A percentile compares a stretch with the other conserved stretches of the same genome.
phyloP scores from a whole-genome alignment of 1,140 invertebrate species.

The Capitella teleta region DNA sequence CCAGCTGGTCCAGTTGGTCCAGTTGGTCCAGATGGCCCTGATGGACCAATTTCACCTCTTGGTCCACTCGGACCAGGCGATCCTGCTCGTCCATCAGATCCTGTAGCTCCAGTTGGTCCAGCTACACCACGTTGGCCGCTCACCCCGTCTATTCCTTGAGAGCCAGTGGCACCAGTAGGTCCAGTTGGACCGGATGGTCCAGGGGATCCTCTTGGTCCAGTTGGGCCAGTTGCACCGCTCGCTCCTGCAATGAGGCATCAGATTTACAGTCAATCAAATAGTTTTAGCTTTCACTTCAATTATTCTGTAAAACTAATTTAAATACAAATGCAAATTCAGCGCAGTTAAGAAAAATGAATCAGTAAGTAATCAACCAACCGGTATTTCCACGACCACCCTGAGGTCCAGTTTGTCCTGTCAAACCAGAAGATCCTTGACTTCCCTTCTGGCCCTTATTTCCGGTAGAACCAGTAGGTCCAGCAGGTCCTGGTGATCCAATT shows the following conservation, averaged over 20 bases:
- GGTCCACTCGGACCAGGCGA: slow-evolving; percentile 40
- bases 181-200: background rate
- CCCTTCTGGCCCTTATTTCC: too few relatives aligned
- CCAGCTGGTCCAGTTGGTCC: slow-evolving; percentile 6
- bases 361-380: background rate
- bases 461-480: slow-evolving; percentile 17
- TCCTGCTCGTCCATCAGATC: slow-evolving; percentile 30
- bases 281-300: too few relatives aligned
- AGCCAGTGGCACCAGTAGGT: background rate
- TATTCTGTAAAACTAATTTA: too few relatives aligned
- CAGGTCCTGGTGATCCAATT: slow-evolving; percentile 2
- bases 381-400: background rate
- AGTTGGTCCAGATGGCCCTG: slow-evolving; percentile 17
- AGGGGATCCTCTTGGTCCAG: background rate
- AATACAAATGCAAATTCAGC: too few relatives aligned
- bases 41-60: slow-evolving; percentile 46
- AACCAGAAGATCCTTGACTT: slow-evolving; percentile 35
- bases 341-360: too few relatives aligned
- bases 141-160: background rate
- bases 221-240: background rate
- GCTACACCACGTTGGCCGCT: background rate
- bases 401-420: background rate
- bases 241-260: too few relatives aligned
- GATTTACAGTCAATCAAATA: too few relatives aligned
- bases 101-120: background rate